Evolutionary conservation across 2,113 vertebrate genomes (phyloP), one percentile per base, ranked within the genome.

Genomic region (Ibidorhyncha struthersii): DNA sequence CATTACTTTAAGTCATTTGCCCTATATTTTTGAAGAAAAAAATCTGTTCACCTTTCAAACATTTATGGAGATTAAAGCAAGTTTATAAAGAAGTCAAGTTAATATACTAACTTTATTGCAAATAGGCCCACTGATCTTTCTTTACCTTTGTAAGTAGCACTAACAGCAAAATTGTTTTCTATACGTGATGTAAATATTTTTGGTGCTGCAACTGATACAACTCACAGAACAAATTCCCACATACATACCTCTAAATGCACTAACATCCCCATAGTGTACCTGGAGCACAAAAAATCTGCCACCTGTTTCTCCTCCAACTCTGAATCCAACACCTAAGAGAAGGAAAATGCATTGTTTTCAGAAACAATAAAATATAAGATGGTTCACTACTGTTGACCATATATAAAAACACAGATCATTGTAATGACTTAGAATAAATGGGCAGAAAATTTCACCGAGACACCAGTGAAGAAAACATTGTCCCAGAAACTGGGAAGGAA

Each of bases 211-310:
- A 53, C 5, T 70, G 21, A 77, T 23, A 34, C 0, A 87, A 69
- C 6, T 82, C 76, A 59, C 5, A 91, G 16, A 79, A 36, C 1
- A 43, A 18, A 55, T 89, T 92, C 90, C 17, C 18, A 94, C 92
- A 92, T 76, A 86, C 98, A 67, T 97, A 99, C 99, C 99, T 98
- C 96, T 98, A 91, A 99, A 99, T 94, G 98, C 98, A 96, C 94
- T 96, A 77, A 99, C 72, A 79, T 99, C 99, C 25, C 99, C 99
- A 91, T 99, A 99, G 98, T 99, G 99, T 22, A 99, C 99, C 94
- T 99, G 99, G 25, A 99, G 99, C 82, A 99, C 99, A 96, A 99
- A 99, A 95, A 99, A 98, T 96, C 99, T 98, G 91, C 98, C 99
- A 86, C 98, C 98, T 8, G 98, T 97, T 92, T 98, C 98, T 95